phyloP scores from a whole-genome alignment of 2,113 vertebrate genomes.

The Uropsilus gracilis region DNA sequence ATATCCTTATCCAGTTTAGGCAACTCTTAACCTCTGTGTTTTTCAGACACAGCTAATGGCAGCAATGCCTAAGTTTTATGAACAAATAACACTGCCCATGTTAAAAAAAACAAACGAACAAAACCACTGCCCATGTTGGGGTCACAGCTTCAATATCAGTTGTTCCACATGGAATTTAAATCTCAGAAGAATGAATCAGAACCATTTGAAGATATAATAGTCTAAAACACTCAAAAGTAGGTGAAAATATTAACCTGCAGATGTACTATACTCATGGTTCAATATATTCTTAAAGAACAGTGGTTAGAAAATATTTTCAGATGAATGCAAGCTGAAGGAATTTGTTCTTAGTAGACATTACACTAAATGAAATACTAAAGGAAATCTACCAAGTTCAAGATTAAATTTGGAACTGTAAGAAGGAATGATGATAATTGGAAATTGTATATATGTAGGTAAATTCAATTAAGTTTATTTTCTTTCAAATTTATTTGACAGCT shows the following conservation, averaged over 20 bases:
- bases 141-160: no score
- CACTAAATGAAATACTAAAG: neutral
- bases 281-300: neutral
- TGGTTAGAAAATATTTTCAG: neutral
- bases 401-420: neutral
- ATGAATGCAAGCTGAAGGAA: neutral
- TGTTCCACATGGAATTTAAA: neutral
- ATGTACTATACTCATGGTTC: neutral
- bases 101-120: no score
- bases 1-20: no score
- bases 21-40: no score
- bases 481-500: neutral
- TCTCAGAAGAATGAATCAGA: conserved; percentile 24
- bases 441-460: neutral
- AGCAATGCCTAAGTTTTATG: no score
- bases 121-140: no score
- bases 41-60: no score
- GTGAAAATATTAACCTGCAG: neutral
- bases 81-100: no score
- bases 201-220: no score
- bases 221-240: neutral
- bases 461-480: conserved; percentile 13
- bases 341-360: neutral
- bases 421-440: neutral
- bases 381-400: neutral